Evolutionary conservation across 2,113 vertebrate species (phyloP), one percentile per base, ranked within the genome.

Genomic region (Carettochelys insculpta): DNA sequence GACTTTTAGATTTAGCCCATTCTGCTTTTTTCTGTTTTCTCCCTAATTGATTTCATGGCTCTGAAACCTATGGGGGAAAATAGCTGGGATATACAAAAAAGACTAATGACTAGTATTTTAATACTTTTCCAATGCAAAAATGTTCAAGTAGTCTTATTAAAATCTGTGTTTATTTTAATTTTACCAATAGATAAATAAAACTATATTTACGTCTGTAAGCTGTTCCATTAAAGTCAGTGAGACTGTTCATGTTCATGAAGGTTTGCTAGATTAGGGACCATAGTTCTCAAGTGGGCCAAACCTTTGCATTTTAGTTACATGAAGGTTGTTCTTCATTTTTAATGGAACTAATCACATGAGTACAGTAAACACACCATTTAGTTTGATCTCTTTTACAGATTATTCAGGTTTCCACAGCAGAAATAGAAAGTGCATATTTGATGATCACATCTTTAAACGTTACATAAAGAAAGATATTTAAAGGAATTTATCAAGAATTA

Each of bases 111-210:
- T 52, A 85, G 77, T 61, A 73, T 56, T 3, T 73, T 53, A 41
- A 24, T 5, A 41, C 48, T 96, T 96, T 94, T 79, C 34, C 41
- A 81, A 11, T 93, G 73, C 77, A 85, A 80, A 88, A 82, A 8
- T 54, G 54, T 56, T 29, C n/a, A 80, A 56, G 38, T 19, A n/a
- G 7, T 27, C 14, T 54, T 56, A 75, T 75, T 75, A 45, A 45
- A 27, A 75, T 68, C 11, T 75, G 71, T 29, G 45, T 75, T 24
- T 5, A 45, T 25, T 75, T 75, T 75, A 43, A 45, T 75, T 75
- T 43, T 75, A 45, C 25, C 3, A 43, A 29, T 4, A 75, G 38
- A 45, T 75, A 27, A 45, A 56, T 29, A 11, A 54, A 52, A 4
- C 8, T 4, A 7, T 0, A 0, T 58, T 80, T 79, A 82, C 24